phyloP scores from a whole-genome alignment of 1,140 invertebrate species.

The Macrosteles quadrilineatus region DNA sequence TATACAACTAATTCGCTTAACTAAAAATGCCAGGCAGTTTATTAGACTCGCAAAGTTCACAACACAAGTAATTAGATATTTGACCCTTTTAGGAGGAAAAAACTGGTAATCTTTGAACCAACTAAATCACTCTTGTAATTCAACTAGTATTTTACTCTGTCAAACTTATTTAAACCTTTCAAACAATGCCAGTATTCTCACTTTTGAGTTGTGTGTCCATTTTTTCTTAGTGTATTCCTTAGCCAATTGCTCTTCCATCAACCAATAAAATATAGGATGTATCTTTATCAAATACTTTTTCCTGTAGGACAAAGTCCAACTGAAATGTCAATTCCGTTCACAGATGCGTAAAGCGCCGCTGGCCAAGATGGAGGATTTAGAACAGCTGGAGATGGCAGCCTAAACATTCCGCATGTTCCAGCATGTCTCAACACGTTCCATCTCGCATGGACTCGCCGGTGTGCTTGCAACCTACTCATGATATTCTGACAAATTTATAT shows the following conservation, averaged over 20 bases:
- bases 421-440: too few species aligned
- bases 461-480: too few species aligned
- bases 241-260: background rate
- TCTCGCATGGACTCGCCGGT: too few species aligned
- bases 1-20: too few species aligned
- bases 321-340: slow-evolving; percentile 4
- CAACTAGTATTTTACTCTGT: background rate
- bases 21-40: too few species aligned
- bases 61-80: too few species aligned
- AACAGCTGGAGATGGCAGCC: slow-evolving; percentile 6
- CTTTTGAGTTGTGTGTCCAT: background rate
- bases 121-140: too few species aligned
- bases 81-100: too few species aligned
- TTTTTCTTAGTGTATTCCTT: background rate
- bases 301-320: background rate
- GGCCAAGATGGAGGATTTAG: slow-evolving; percentile 42
- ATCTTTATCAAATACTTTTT: background rate
- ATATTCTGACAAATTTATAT: too few species aligned
- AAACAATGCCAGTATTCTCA: background rate
- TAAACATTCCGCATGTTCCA: background rate
- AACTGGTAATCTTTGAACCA: too few species aligned
- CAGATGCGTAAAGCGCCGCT: slow-evolving; percentile 44
- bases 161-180: background rate
- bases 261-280: background rate
- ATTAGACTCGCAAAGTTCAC: too few species aligned